A percentile compares a stretch with the other conserved stretches of the same genome.
These are phyloP conservation scores for Rhabdornis inornatus DNA, from an alignment of 2,113 vertebrate species.

Conservation along the genomic window DNA sequence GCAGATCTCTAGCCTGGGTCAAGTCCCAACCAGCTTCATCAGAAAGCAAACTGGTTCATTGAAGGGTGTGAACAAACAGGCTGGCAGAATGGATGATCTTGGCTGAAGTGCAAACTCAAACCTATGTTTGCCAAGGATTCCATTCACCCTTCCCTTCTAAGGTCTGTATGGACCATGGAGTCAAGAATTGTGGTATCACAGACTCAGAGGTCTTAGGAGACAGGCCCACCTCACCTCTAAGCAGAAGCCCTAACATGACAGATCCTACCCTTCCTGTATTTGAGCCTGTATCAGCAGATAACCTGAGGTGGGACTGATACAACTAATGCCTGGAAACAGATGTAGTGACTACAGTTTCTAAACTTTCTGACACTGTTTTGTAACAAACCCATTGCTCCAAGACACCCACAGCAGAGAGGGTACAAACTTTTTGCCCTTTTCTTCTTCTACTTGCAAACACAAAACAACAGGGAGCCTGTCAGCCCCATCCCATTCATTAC, in stretches of 20 bases:
- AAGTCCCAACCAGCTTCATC: neutral
- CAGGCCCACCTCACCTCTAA: neutral
- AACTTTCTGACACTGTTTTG: neutral
- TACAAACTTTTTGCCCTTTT: neutral
- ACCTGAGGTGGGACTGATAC: fast-evolving
- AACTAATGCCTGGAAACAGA: neutral
- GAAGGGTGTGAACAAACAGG: neutral
- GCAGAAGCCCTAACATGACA: neutral
- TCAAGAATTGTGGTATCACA: neutral
- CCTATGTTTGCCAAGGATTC: neutral
- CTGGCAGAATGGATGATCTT: neutral
- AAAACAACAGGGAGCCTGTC: neutral
- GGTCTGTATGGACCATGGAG: neutral
- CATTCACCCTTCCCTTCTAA: neutral
- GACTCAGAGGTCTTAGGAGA: neutral
- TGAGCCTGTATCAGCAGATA: neutral
- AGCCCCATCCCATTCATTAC: neutral
- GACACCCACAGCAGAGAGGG: neutral
- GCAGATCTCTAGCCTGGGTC: neutral
- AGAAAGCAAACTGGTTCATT: neutral
- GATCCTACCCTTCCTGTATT: neutral
- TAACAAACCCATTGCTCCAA: neutral
- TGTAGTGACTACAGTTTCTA: neutral
- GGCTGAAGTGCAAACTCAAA: neutral
- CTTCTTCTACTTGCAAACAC: neutral